Evolutionary conservation across 2,113 vertebrate genomes (phyloP).

Genomic region (Neotoma lepida): DNA sequence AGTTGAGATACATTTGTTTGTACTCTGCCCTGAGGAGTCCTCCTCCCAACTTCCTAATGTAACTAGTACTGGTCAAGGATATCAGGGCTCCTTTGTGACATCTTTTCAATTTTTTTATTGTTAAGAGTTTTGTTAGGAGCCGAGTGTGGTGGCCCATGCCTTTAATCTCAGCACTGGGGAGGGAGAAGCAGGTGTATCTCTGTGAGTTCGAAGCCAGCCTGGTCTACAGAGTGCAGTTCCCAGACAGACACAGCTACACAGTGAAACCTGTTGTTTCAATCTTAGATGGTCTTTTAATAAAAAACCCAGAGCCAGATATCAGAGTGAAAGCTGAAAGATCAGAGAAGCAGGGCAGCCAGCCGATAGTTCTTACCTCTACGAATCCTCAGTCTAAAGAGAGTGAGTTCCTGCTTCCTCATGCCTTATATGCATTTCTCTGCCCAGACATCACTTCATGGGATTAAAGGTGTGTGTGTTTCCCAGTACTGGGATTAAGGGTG

Average conservation of each 20-base stretch:
- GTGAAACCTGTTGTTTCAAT: not conserved
- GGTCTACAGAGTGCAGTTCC: not conserved
- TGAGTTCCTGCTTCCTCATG: no score
- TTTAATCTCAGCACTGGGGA: not conserved
- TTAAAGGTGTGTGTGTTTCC: no score
- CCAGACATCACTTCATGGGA: no score
- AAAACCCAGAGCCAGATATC: no score
- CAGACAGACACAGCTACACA: not conserved
- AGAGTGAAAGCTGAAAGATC: no score
- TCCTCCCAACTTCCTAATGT: not conserved
- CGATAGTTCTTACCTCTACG: no score
- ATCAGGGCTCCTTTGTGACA: not conserved
- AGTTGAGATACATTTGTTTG: not conserved
- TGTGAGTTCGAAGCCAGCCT: not conserved
- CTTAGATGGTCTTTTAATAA: no score
- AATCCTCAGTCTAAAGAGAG: no score
- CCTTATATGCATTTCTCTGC: no score
- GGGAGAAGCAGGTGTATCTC: not conserved
- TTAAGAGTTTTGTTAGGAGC: not conserved
- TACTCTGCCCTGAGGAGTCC: not conserved
- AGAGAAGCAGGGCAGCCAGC: no score
- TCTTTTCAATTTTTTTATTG: not conserved
- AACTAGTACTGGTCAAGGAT: not conserved
- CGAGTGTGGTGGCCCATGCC: not conserved
- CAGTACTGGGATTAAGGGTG: no score